These are phyloP conservation scores for Apantesis nais DNA, from an alignment of 2,888 invertebrate genomes.

Conservation along the genomic window DNA sequence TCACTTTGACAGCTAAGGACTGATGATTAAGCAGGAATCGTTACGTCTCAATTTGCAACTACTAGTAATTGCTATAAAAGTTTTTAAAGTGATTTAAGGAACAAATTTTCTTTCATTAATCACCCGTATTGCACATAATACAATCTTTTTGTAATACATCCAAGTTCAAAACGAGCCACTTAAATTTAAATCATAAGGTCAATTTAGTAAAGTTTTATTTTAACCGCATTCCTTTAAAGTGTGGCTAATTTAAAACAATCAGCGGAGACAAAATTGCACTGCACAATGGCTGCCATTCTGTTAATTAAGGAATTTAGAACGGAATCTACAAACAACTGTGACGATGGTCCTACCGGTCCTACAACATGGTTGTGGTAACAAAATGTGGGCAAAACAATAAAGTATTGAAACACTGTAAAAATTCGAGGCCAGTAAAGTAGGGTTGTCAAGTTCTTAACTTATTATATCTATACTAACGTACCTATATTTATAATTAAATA, in stretches of 20 bases:
- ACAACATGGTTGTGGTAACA: conserved; percentile 23
- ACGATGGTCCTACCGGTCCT: conserved; percentile 14
- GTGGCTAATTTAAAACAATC: conserved; percentile 31
- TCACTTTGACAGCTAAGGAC: too few species aligned
- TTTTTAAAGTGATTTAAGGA: not conserved
- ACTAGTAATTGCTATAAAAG: not conserved
- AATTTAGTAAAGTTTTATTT: conserved; percentile 13
- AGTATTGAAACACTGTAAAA: conserved; percentile 26
- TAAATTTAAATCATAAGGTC: conserved; percentile 7
- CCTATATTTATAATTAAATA: too few species aligned
- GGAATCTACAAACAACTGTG: conserved; percentile 28
- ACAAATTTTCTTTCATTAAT: not conserved
- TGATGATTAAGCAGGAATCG: not conserved
- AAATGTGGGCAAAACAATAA: conserved; percentile 31
- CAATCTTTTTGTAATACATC: not conserved
- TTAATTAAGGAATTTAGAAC: conserved; percentile 32
- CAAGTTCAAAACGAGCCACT: not conserved
- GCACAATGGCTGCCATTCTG: conserved; percentile 15
- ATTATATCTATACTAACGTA: too few species aligned
- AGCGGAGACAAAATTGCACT: conserved; percentile 32
- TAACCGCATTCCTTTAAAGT: conserved; percentile 19
- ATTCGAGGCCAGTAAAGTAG: not conserved
- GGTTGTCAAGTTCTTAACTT: not conserved
- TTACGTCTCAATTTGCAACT: not conserved
- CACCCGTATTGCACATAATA: not conserved